Base-by-base conservation (phyloP, 2,888 invertebrate genomes). In the Xestia sexstrigata region DNA sequence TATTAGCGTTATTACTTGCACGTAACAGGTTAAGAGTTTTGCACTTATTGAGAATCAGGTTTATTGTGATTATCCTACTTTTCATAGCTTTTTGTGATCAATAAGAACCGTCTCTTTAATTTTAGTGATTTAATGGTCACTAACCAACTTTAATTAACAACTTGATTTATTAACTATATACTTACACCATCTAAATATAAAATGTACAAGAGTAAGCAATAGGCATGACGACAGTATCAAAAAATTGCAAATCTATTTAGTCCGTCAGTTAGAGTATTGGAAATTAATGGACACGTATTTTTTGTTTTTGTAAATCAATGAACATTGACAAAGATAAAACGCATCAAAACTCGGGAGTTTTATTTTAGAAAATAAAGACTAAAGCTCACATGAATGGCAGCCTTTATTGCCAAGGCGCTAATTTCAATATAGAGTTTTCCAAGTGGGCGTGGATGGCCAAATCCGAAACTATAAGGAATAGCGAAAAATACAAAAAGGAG, bases 1-100 rank as follows among this genome's bases (percentile, higher is more conserved):
- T 86, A 86, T 83, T 75, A 58, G 79, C 66, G 47, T 77, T 82
- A 68, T 82, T 73, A 83, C 39, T 47, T 30, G 86, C 70, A 75
- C 72, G 83, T 75, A 86, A 70, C 69, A 39, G 35, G 17, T 81
- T 74, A 71, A 86, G 73, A 82, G 78, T 66, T 69, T 39, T 49
- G 69, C 39, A 26, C 47, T 70, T 30, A 68, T 69, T 70, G 73
- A 55, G 52, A 83, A 62, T 11, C 47, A 42, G 80, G 58, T 79
- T 83, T 79, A 68, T 68, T 60, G 63, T 23, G 15, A 70, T 72
- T 35, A 63, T 66, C 47, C 42, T 55, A 73, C 26, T 66, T 72
- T 60, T 26, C 45, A 26, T 30, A 39, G 42, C 70, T 52, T 58
- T 60, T 49, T 66, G 47, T 78, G 23, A 35, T 70, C 20, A 63